Percentiles rank a stretch among this genome's conserved stretches.
Evolutionary conservation across 2,888 invertebrate species (phyloP).

Genomic region (Caenorhabditis afra): DNA sequence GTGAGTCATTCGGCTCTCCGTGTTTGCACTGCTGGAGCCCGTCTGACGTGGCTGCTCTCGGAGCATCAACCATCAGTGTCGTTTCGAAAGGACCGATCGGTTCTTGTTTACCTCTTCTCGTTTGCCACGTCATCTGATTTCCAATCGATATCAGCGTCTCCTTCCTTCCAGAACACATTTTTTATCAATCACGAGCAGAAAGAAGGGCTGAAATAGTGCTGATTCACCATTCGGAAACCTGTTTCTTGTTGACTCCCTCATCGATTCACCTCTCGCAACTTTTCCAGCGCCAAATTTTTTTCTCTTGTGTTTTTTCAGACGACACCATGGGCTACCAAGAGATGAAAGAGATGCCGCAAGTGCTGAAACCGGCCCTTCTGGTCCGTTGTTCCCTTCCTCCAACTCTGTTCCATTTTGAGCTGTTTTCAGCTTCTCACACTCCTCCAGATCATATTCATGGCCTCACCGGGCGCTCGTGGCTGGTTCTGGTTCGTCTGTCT

Average conservation of each 20-base stretch:
- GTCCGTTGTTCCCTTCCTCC: constrained; percentile 12
- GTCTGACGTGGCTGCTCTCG: constrained; percentile 37
- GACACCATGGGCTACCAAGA: constrained; percentile 57
- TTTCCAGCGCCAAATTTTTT: not conserved
- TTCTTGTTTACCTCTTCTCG: constrained; percentile 9
- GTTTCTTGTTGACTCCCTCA: constrained; percentile 26
- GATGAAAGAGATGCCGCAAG: constrained; percentile 62
- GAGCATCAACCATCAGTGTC: constrained; percentile 12
- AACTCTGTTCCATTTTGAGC: not conserved
- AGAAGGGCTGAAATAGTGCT: constrained; percentile 17
- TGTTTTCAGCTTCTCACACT: constrained; percentile 56
- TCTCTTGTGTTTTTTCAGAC: not conserved
- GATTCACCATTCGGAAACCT: constrained; percentile 42
- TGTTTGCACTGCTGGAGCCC: constrained; percentile 46
- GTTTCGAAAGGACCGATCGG: constrained; percentile 6
- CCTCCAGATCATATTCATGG: constrained; percentile 66
- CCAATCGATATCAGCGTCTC: constrained; percentile 35
- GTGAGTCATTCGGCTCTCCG: constrained; percentile 30
- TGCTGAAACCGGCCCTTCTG: constrained; percentile 61
- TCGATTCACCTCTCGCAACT: not conserved
- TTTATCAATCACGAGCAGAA: constrained; percentile 37
- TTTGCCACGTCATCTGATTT: constrained; percentile 3
- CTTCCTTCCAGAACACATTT: constrained; percentile 17
- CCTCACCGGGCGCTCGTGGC: constrained; percentile 54
- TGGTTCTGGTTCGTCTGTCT: constrained; percentile 64